Percentiles rank a stretch among this genome's conserved stretches.
Conservation (phyloP, 2,113 vertebrate species). For the Sylvilagus bachmani region DNA sequence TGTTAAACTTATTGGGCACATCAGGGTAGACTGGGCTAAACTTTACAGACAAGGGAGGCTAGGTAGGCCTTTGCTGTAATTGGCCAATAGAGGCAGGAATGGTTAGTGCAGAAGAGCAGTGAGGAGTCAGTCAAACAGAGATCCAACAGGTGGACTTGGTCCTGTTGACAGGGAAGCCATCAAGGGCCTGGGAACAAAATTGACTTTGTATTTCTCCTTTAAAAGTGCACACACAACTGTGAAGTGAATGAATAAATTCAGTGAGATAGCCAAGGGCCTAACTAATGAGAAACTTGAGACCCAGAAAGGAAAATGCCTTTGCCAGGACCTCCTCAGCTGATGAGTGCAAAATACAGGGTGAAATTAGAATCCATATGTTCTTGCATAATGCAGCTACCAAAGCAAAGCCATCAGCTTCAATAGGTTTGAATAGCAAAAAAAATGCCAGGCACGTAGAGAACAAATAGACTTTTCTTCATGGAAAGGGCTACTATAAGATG, state of each 20-base stretch:
- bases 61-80: background rate
- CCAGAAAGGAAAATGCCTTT: background rate
- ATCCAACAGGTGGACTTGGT: background rate
- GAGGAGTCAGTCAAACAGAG: background rate
- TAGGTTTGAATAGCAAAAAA: constrained; percentile 15
- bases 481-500: constrained; percentile 30
- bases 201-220: background rate
- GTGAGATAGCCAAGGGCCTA: background rate
- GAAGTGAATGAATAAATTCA: background rate
- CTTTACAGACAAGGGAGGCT: background rate
- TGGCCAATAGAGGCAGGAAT: background rate
- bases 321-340: background rate
- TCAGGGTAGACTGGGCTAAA: background rate
- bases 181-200: background rate
- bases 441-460: constrained; percentile 58
- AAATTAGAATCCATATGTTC: background rate
- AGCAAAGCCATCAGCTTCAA: background rate
- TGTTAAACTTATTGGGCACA: background rate
- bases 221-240: background rate
- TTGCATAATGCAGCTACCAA: background rate
- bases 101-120: background rate
- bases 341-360: background rate
- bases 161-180: background rate
- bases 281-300: background rate
- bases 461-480: constrained; percentile 27